Evolutionary conservation across 2,888 invertebrate genomes (phyloP).

Genomic region (Agonum fuliginosum): DNA sequence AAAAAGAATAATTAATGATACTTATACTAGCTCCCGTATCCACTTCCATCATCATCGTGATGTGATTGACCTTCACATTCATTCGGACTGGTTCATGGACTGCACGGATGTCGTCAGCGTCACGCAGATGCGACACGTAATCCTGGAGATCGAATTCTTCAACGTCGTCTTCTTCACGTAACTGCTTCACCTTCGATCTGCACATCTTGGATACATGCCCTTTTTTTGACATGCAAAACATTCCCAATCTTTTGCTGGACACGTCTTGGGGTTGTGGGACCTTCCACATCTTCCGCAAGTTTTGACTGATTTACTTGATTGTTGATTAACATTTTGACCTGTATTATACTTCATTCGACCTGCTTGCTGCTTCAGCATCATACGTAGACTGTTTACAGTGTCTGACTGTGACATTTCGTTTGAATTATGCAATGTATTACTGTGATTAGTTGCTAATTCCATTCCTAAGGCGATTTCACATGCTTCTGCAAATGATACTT

Average conservation of each 20-base stretch:
- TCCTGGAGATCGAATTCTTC: neutral
- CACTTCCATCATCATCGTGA: neutral
- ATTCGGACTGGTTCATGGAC: neutral
- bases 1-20: neutral
- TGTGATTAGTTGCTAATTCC: constrained; percentile 58
- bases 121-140: neutral
- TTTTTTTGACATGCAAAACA: constrained; percentile 41
- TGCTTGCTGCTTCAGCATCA: neutral
- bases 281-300: constrained; percentile 13
- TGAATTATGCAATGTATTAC: constrained; percentile 4
- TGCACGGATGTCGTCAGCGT: neutral
- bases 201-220: constrained; percentile 36
- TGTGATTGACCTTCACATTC: neutral
- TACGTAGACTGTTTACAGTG: neutral
- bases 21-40: constrained; percentile 6
- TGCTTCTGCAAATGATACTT: constrained; percentile 61
- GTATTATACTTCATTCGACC: neutral
- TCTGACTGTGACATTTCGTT: neutral
- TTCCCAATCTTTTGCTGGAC: constrained; percentile 46
- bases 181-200: neutral
- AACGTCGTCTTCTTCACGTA: constrained; percentile 28
- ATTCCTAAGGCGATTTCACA: constrained; percentile 57
- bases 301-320: neutral
- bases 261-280: constrained; percentile 1
- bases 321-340: neutral